phyloP scores from a whole-genome alignment of 30 jellyfish, hydroid and myxozoan genomes.

The Turritopsis dohrnii region DNA sequence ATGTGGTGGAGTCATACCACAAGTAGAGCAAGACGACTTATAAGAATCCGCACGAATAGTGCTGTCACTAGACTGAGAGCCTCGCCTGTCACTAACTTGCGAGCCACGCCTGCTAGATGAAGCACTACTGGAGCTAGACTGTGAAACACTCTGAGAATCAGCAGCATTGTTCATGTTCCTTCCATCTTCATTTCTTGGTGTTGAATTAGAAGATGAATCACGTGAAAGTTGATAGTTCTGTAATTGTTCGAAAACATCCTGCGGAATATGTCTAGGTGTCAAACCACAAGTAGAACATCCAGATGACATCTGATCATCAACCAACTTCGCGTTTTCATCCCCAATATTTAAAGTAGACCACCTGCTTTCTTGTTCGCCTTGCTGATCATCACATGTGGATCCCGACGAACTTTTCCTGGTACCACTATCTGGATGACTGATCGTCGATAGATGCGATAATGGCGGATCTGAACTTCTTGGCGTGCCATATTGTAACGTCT shows the following conservation, averaged over 20 bases:
- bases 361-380: not conserved
- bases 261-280: conserved; percentile 22
- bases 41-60: conserved; percentile 13
- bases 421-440: not conserved
- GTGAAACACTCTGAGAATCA: not conserved
- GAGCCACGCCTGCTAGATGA: conserved; percentile 11
- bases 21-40: not conserved
- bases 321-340: not conserved
- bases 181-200: not conserved
- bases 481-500: not conserved
- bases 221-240: not conserved
- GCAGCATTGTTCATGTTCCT: not conserved
- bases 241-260: conserved; percentile 3
- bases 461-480: conserved; percentile 24
- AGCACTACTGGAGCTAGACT: not conserved
- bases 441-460: not conserved
- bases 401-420: no score
- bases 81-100: not conserved
- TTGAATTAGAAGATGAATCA: not conserved
- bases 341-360: conserved; percentile 7
- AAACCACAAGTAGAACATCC: conserved; percentile 27
- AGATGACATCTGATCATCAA: not conserved
- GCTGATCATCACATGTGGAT: not conserved
- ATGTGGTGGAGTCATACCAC: conserved; percentile 20
- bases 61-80: conserved; percentile 3